A percentile compares a stretch with the other conserved stretches of the same genome.
phyloP scores from a whole-genome alignment of 2,888 invertebrate genomes.

The Lycia hirtaria region DNA sequence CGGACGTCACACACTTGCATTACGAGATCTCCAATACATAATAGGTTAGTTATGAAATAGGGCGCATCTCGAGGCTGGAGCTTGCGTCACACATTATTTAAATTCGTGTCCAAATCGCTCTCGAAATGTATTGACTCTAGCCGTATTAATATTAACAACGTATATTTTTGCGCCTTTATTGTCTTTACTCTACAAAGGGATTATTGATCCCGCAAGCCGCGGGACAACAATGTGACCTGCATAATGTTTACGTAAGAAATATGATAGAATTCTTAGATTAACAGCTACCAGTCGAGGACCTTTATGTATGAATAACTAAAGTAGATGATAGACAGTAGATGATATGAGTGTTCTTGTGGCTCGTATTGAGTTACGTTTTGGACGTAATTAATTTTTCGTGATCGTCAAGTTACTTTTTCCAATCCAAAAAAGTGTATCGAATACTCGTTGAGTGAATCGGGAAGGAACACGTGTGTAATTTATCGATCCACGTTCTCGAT shows the following conservation, averaged over 20 bases:
- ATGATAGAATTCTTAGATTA: slow-evolving; percentile 12
- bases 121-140: slow-evolving; percentile 62
- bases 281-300: slow-evolving; percentile 33
- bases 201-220: slow-evolving; percentile 36
- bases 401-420: no score
- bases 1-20: slow-evolving; percentile 3
- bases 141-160: slow-evolving; percentile 65
- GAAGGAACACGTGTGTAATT: no score
- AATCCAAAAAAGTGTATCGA: no score
- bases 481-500: no score
- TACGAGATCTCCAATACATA: slow-evolving; percentile 5
- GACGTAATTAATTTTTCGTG: no score
- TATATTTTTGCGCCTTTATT: slow-evolving; percentile 55
- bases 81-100: slow-evolving; percentile 80
- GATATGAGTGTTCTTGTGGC: no score
- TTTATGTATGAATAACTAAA: slow-evolving; percentile 35
- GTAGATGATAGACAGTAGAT: slow-evolving; percentile 13
- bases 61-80: slow-evolving; percentile 74
- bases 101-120: slow-evolving; percentile 69
- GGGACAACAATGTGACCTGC: slow-evolving; percentile 30
- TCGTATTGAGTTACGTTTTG: no score
- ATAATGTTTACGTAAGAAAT: slow-evolving; percentile 32
- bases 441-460: no score
- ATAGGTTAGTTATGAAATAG: slow-evolving; percentile 64
- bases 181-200: slow-evolving; percentile 38